Conservation (phyloP, 2,113 vertebrate species). For the Phalacrocorax carbo region DNA sequence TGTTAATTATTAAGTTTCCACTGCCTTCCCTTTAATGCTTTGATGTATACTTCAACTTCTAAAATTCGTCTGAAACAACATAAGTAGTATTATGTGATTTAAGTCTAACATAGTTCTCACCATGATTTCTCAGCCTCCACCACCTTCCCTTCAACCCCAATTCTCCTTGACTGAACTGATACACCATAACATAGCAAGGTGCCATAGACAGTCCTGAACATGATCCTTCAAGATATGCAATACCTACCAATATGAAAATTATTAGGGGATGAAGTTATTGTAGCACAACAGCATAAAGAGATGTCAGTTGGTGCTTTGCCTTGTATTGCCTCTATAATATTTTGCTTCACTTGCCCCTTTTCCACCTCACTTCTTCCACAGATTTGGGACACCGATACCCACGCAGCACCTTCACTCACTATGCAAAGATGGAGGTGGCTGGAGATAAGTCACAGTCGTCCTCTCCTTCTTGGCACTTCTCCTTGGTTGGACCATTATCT, state of each 20-base stretch:
- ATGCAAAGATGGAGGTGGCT: not conserved
- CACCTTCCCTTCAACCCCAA: not conserved
- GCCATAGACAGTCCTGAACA: not conserved
- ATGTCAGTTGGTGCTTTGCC: not conserved
- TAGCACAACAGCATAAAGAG: not conserved
- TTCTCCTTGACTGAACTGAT: not conserved
- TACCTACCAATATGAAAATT: not conserved
- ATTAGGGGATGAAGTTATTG: not conserved
- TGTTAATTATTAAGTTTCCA: not conserved
- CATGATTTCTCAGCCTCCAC: not conserved
- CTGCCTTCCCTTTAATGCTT: not conserved
- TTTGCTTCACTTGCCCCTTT: not conserved
- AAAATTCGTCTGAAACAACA: not conserved
- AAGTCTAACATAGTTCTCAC: rapidly evolving
- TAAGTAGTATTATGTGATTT: not conserved
- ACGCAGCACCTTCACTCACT: not conserved
- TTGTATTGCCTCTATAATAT: not conserved
- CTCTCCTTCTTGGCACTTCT: not conserved
- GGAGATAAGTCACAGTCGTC: not conserved
- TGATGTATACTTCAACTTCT: not conserved
- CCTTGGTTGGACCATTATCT: not conserved
- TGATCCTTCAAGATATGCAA: not conserved
- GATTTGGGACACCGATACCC: not conserved
- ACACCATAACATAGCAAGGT: not conserved
- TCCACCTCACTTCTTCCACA: not conserved